phyloP scores from a whole-genome alignment of 2,888 invertebrate species.

The Choreutis nemorana region DNA sequence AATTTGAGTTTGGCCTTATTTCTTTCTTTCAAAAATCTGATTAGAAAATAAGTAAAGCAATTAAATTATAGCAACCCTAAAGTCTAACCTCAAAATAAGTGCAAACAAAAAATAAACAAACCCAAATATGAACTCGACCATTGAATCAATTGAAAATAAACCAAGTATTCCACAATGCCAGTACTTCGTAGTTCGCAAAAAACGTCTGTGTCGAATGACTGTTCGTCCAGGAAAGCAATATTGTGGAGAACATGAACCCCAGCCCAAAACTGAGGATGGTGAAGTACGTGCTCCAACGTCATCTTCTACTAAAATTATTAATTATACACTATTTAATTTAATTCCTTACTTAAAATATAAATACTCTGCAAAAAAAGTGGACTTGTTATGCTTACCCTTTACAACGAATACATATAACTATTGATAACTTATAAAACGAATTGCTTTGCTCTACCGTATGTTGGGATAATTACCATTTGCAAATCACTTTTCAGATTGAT shows the following conservation, averaged over 20 bases:
- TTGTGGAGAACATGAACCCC: constrained; percentile 76
- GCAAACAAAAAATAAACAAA: constrained; percentile 6
- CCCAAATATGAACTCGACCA: constrained; percentile 4
- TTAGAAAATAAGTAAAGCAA: too few species aligned
- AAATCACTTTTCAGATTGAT: constrained; percentile 45
- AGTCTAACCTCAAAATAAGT: too few species aligned
- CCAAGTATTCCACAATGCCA: constrained; percentile 52
- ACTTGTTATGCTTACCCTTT: too few species aligned
- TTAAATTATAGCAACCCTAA: too few species aligned
- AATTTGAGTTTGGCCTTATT: too few species aligned
- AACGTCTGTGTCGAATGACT: constrained; percentile 79
- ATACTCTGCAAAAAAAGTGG: too few species aligned
- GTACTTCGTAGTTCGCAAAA: constrained; percentile 74
- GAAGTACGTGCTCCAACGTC: constrained; percentile 19
- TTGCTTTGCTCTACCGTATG: too few species aligned
- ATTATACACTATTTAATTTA: neutral
- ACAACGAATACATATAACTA: too few species aligned
- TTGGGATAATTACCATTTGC: too few species aligned
- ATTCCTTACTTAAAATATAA: too few species aligned
- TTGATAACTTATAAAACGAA: too few species aligned
- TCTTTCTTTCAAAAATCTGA: too few species aligned
- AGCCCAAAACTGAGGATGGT: constrained; percentile 23
- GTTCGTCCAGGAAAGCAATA: constrained; percentile 72
- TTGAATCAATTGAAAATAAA: constrained; percentile 2
- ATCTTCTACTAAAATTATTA: constrained; percentile 1